Percentiles rank a stretch among this genome's conserved stretches.
Conservation (phyloP, 2,797 vertebrate genomes). For the Trachops cirrhosus region DNA sequence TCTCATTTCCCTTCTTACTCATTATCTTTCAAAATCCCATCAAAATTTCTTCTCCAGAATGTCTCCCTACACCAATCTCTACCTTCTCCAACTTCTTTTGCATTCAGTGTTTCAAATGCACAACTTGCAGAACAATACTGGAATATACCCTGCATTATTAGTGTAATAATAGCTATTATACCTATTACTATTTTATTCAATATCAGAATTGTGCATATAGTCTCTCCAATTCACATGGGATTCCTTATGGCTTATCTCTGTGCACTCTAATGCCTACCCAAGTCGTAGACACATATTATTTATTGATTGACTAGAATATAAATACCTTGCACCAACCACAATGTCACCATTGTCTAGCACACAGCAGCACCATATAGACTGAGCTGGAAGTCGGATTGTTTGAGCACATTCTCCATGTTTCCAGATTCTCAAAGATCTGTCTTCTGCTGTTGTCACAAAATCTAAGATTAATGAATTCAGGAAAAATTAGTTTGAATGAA, state of each 20-base stretch:
- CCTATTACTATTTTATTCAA: neutral
- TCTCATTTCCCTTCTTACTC: neutral
- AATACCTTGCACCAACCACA: conserved; percentile 94
- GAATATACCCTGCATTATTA: neutral
- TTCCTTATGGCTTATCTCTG: neutral
- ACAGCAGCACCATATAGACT: conserved; percentile 98
- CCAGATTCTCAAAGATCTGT: conserved; percentile 95
- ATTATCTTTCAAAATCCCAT: conserved; percentile 28
- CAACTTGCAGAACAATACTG: neutral
- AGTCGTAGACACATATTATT: neutral
- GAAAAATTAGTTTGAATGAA: neutral
- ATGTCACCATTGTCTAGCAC: conserved; percentile 94
- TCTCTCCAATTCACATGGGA: neutral
- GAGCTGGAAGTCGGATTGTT: conserved; percentile 94
- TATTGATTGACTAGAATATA: conserved; percentile 20
- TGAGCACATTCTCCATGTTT: conserved; percentile 92
- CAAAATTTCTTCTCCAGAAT: neutral
- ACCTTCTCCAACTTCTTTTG: neutral
- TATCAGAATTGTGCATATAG: neutral
- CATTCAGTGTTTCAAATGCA: neutral
- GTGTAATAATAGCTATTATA: neutral
- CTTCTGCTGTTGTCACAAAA: conserved; percentile 96
- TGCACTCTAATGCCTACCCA: neutral
- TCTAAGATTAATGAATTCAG: conserved; percentile 82
- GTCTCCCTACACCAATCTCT: neutral